Base-by-base conservation (phyloP, 1,140 invertebrate genomes). In the Drosophila trapezifrons region DNA sequence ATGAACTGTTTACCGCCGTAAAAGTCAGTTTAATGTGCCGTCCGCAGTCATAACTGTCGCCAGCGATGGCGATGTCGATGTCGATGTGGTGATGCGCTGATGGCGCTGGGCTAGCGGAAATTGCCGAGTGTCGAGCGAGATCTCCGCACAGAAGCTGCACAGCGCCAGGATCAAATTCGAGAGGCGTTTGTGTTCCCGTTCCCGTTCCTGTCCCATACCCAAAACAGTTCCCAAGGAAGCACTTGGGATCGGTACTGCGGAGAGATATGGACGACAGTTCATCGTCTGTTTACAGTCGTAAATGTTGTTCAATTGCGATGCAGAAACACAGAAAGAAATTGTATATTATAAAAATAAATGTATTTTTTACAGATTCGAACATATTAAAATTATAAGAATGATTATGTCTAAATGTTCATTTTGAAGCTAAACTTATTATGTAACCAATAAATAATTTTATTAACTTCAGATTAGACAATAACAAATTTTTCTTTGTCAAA, bases 281-380 rank as follows among this genome's bases (percentile, higher is more conserved):
- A 82, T 91, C 79, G 62, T 86, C 56, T 91, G 90, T 91, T 91
- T 91, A 91, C 90, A 87, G 85, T 91, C 90, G 77, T 90, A 91
- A 91, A 91, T 60, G 90, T 67, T 57, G 80, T 87, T 79, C 81
- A 90, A 90, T 85, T 90, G 85, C 78, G 27, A 67, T 55, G 51
- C 35, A 63, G 29, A 47, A 66, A 72, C 49, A 52, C 49, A 18
- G 29, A 20, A 9, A 52, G 2, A 52, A 52, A 52, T 20, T 5
- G 25, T 27, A 27, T 5, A 27, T 7, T 27, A 5, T 25, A 25
- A 25, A 2, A 27, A 27, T n/a, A 27, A 27, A 27, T 27, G 0
- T 1, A 8, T 7, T 27, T 27, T 8, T 27, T 6, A 27, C 27
- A 7, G 7, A 17, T 18, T 8, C 8, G 3, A 18, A 18, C 17